phyloP scores from a whole-genome alignment of 2,888 invertebrate genomes.

The Agriopis leucophaearia region DNA sequence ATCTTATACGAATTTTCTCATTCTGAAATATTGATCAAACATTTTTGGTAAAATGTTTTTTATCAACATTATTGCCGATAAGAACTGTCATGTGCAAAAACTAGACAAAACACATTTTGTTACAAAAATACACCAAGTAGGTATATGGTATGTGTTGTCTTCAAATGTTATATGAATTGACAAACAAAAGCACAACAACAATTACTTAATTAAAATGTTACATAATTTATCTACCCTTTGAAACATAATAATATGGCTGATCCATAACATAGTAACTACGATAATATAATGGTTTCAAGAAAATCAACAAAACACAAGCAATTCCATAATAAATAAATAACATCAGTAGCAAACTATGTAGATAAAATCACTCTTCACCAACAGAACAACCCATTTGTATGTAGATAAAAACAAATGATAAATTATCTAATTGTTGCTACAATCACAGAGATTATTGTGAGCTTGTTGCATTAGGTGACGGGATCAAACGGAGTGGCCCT shows the following conservation, averaged over 20 bases:
- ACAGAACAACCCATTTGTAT: constrained; percentile 77
- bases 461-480: constrained; percentile 76
- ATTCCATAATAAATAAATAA: constrained; percentile 84
- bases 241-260: constrained; percentile 56
- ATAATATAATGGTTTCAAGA: constrained; percentile 65
- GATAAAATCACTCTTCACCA: constrained; percentile 71
- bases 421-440: constrained; percentile 85
- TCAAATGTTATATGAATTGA: constrained; percentile 52
- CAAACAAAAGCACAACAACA: constrained; percentile 64
- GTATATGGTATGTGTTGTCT: constrained; percentile 31
- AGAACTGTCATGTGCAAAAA: constrained; percentile 1
- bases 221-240: constrained; percentile 53
- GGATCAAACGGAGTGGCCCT: constrained; percentile 85
- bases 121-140: constrained; percentile 14
- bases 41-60: neutral
- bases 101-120: neutral
- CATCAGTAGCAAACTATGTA: constrained; percentile 78
- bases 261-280: constrained; percentile 63
- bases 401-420: constrained; percentile 79
- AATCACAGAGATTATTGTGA: constrained; percentile 87
- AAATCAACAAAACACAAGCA: constrained; percentile 83
- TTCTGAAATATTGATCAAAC: neutral
- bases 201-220: constrained; percentile 49
- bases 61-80: neutral
- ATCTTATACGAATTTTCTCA: neutral